phyloP scores from a whole-genome alignment of 2,888 invertebrate genomes.

The Sesia apiformis region DNA sequence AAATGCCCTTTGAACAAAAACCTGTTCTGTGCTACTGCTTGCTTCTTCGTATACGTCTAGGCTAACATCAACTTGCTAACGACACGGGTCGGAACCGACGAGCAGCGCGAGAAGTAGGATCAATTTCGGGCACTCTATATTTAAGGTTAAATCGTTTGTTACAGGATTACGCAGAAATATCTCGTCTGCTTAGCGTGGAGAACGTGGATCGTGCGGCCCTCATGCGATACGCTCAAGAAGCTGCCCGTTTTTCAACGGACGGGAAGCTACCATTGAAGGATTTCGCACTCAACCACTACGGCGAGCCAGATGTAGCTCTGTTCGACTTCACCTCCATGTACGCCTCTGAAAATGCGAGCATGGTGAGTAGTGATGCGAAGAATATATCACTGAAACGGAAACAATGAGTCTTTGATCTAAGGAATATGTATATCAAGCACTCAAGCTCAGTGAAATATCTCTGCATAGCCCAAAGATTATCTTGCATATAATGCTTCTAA shows the following conservation, averaged over 20 bases:
- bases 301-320: slow-evolving; percentile 97
- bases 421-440: no score
- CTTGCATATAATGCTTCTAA: no score
- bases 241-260: slow-evolving; percentile 94
- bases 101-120: no score
- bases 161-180: slow-evolving; percentile 93
- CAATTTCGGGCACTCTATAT: no score
- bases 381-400: no score
- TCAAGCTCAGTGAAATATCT: no score
- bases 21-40: no score
- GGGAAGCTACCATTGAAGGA: slow-evolving; percentile 89
- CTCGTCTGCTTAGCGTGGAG: slow-evolving; percentile 86
- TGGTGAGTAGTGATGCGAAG: slow-evolving; percentile 70
- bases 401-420: no score
- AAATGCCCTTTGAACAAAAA: no score
- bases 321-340: slow-evolving; percentile 99
- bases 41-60: no score
- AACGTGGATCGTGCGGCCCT: slow-evolving; percentile 94
- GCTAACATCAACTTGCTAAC: background rate
- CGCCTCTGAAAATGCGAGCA: slow-evolving; percentile 95
- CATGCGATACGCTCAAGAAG: slow-evolving; percentile 93
- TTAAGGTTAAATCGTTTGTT: background rate
- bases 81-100: no score
- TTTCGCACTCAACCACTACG: slow-evolving; percentile 98
- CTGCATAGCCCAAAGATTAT: no score